Percentiles rank a stretch among this genome's conserved stretches.
phyloP scores from a whole-genome alignment of 2,888 invertebrate genomes.

The Isotomurus palustris region DNA sequence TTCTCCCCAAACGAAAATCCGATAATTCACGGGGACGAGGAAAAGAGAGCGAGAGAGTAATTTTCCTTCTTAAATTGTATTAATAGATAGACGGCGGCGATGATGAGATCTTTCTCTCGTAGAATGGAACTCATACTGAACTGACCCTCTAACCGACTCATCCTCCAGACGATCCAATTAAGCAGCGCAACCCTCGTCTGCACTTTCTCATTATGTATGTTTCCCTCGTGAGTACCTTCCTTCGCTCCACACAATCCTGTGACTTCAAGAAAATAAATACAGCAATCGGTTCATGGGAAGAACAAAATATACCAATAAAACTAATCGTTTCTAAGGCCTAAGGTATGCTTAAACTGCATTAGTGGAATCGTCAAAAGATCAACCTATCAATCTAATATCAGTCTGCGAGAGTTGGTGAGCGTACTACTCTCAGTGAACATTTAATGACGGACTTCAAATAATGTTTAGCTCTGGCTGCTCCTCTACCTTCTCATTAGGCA shows the following conservation, averaged over 20 bases:
- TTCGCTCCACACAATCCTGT: background rate
- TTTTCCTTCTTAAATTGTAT: slow-evolving; percentile 9
- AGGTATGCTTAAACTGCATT: background rate
- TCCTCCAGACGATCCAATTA: slow-evolving; percentile 1
- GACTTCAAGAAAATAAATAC: background rate
- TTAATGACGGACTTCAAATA: background rate
- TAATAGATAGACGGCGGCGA: background rate
- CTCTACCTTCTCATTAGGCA: slow-evolving; percentile 18
- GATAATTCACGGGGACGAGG: too few species aligned
- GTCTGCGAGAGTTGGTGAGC: background rate
- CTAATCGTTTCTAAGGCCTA: slow-evolving; percentile 7
- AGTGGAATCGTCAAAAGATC: slow-evolving; percentile 9
- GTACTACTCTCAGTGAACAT: background rate
- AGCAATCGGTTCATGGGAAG: slow-evolving; percentile 1
- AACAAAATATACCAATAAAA: slow-evolving; percentile 12
- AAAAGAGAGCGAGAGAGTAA: too few species aligned
- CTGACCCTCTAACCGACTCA: background rate
- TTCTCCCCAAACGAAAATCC: slow-evolving; percentile 19
- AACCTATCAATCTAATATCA: slow-evolving; percentile 24
- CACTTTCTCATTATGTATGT: background rate
- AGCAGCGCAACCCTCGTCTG: too few species aligned
- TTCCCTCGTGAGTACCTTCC: background rate
- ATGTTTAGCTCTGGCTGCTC: background rate
- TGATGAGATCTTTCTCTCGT: background rate
- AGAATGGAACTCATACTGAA: background rate